Conservation (phyloP, 37 sponge, comb jelly and placozoan species). For the Halichondria panicea region DNA sequence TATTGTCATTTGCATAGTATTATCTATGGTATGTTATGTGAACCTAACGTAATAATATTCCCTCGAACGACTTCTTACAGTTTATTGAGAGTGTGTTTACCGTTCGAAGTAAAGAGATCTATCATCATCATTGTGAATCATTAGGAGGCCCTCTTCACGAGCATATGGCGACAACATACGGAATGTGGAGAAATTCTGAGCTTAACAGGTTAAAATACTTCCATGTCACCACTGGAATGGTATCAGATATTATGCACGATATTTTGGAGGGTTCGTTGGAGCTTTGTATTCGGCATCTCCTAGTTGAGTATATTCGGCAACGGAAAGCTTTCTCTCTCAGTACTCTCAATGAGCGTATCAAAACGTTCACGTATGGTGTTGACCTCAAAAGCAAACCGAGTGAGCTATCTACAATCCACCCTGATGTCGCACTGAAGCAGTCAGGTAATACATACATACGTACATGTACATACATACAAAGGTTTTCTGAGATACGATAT, state of each 20-base stretch:
- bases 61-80: neutral
- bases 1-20: neutral
- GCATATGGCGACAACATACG: neutral
- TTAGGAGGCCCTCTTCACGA: neutral
- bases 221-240: neutral
- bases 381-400: conserved; percentile 36
- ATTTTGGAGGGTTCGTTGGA: neutral
- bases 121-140: neutral
- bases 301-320: conserved; percentile 1
- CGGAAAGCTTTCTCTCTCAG: conserved; percentile 29
- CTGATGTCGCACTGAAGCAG: too few relatives aligned
- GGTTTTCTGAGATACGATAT: too few relatives aligned
- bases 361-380: conserved; percentile 21
- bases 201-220: conserved; percentile 52
- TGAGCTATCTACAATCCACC: too few relatives aligned
- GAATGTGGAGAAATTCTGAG: neutral
- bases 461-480: too few relatives aligned
- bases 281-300: conserved; percentile 11
- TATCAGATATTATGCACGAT: neutral
- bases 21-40: conserved; percentile 4
- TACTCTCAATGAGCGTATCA: conserved; percentile 24
- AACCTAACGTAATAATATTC: neutral
- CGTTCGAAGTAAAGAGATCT: neutral
- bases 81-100: neutral
- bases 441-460: too few relatives aligned